phyloP scores from a whole-genome alignment of 2,797 vertebrate genomes.

The Mormyrops boulengeri region DNA sequence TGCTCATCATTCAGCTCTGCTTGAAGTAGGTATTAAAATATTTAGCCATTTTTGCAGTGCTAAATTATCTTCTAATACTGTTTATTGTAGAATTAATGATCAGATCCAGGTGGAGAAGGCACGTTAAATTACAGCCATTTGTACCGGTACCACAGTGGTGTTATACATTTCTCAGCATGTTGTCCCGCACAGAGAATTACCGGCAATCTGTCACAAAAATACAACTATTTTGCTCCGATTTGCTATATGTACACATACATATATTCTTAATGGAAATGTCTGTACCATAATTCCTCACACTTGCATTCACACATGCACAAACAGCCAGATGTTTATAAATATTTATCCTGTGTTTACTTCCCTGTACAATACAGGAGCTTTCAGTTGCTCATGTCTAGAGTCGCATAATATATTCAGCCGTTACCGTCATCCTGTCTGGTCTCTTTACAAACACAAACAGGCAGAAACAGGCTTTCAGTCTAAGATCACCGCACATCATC shows the following conservation, averaged over 20 bases:
- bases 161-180: neutral
- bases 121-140: slow-evolving; percentile 58
- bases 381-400: neutral
- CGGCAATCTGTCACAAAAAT: neutral
- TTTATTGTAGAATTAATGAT: slow-evolving; percentile 75
- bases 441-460: neutral
- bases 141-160: neutral
- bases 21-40: neutral
- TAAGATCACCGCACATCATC: neutral
- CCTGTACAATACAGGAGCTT: neutral
- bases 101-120: slow-evolving; percentile 71
- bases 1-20: neutral
- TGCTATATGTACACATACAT: neutral
- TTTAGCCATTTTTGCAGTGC: neutral
- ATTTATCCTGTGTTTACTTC: neutral
- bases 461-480: neutral
- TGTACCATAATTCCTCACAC: neutral
- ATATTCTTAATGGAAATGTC: neutral
- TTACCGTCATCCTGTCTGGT: neutral
- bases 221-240: neutral
- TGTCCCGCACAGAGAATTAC: neutral
- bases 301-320: neutral
- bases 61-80: slow-evolving; percentile 49
- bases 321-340: neutral
- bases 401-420: neutral